These are phyloP conservation scores for Platalea minor DNA, from an alignment of 2,797 vertebrate genomes.

Conservation along the genomic window DNA sequence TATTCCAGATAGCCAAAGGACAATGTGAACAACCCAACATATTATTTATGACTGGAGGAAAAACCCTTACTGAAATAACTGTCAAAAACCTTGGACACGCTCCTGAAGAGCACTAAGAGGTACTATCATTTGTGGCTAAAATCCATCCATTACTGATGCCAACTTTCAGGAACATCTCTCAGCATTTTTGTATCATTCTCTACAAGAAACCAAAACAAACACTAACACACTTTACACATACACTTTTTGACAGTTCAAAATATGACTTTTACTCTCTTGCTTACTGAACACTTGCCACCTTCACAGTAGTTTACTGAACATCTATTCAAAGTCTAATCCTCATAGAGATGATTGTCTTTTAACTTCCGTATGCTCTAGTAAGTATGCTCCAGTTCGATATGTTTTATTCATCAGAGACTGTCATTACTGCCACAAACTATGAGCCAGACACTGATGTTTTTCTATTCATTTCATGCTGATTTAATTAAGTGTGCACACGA, in stretches of 20 bases:
- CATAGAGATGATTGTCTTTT: not conserved
- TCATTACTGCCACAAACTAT: not conserved
- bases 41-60: not conserved
- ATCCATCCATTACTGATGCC: not conserved
- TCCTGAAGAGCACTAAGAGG: not conserved
- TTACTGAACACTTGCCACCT: not conserved
- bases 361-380: not conserved
- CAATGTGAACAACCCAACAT: not conserved
- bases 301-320: not conserved
- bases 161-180: not conserved
- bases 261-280: not conserved
- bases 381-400: not conserved
- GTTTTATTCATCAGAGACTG: not conserved
- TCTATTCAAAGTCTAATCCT: not conserved
- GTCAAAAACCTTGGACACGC: not conserved
- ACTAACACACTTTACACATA: not conserved
- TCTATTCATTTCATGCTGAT: not conserved
- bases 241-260: not conserved
- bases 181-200: not conserved
- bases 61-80: not conserved
- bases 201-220: not conserved
- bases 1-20: not conserved
- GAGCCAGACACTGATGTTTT: not conserved
- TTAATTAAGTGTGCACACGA: not conserved
- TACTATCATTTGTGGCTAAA: not conserved